Conservation (phyloP, 2,113 vertebrate species). For the Chunga burmeisteri region DNA sequence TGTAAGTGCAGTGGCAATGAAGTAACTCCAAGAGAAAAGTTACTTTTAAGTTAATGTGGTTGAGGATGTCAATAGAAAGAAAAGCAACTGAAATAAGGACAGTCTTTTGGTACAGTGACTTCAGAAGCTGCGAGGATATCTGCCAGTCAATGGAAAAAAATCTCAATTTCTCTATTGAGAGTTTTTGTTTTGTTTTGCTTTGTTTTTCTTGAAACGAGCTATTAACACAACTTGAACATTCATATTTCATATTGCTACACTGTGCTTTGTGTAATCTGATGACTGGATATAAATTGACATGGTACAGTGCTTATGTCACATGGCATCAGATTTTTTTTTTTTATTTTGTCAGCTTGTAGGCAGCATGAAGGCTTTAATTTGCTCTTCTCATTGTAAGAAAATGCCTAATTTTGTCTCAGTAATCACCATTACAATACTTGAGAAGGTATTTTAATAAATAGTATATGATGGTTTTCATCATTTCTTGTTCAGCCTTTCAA, state of each 20-base stretch:
- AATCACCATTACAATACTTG: background rate
- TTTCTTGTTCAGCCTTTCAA: background rate
- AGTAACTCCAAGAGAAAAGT: background rate
- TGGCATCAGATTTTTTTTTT: background rate
- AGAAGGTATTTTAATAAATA: background rate
- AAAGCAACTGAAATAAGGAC: background rate
- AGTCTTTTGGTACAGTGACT: background rate
- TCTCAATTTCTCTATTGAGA: background rate
- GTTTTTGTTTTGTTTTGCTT: background rate
- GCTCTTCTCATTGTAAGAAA: background rate
- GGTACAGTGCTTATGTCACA: background rate
- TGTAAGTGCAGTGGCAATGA: fast-evolving
- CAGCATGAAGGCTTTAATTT: background rate
- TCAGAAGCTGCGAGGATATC: background rate
- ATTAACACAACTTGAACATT: background rate
- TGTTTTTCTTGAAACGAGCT: background rate
- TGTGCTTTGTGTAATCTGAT: background rate
- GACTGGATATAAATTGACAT: background rate
- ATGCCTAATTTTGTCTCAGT: background rate
- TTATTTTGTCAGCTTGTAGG: background rate
- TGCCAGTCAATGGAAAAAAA: background rate
- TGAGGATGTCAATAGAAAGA: background rate
- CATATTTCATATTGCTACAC: background rate
- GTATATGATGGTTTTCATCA: background rate
- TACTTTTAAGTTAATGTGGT: background rate